Base-by-base conservation (phyloP, 2,797 vertebrate genomes). In the Pipistrellus kuhlii region DNA sequence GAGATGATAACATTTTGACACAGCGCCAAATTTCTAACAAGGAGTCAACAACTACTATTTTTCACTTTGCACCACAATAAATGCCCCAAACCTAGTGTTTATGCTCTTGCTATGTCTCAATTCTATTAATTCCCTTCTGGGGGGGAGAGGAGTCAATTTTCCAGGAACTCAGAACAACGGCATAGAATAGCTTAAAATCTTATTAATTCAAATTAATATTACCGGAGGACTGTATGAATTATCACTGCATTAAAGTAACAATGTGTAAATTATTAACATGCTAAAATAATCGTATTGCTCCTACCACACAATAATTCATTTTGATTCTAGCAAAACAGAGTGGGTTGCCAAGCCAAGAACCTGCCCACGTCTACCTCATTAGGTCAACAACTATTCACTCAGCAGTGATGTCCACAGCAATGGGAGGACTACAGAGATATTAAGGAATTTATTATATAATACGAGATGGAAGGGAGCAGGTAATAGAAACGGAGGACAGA, bases 131-230 rank as follows among this genome's bases (percentile, higher is more conserved):
- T 93, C 78, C 53, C 15, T 87, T 80, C 77, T 72, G 38, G 6
- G 38, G 38, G 6, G 38, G 38, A 7, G 6, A 1, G 7, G 6
- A 41, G 38, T 7, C 15, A 90, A 59, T 81, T 85, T 62, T 55
- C 59, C 21, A 62, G 71, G 57, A 93, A 93, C 57, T 77, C 21
- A 64, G 57, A 86, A 93, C 13, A 55, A 75, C 0, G 69, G 14
- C 48, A 83, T 55, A 4, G 38, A 69, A 88, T 53, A 90, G 46
- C 64, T 89, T 78, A 91, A 94, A 86, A 78, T 82, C 35, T 46
- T 75, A 68, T 76, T 82, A 92, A 94, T 71, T 90, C 64, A 94
- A 89, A 77, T 83, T 59, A 85, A 72, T 73, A 94, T 66, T 83
- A 89, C 38, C 46, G 51, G 57, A 68, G 12, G 48, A 44, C 32